Base-by-base conservation (phyloP, 2,797 vertebrate genomes). In the Botia kubotai region DNA sequence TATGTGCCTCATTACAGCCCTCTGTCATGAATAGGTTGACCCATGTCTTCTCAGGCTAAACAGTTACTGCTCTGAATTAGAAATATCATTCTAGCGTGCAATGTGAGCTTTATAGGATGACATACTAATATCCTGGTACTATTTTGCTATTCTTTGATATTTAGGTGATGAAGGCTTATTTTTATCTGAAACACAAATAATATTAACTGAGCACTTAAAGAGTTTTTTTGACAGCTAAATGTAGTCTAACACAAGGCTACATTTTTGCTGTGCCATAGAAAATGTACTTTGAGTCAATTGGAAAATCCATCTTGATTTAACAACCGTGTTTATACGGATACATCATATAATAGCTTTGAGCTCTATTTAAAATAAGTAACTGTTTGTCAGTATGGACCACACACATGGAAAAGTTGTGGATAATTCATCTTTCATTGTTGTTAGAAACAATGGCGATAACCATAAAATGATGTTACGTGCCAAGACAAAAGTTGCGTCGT, bases 41-140 rank as follows among this genome's bases (percentile, higher is more conserved):
- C 48, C 23, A 71, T 78, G 72, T 55, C 46, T 72, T 79, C 72
- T 77, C 65, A 80, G 58, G 60, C 70, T 72, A 78, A 68, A 73
- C 10, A 14, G n/a, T 82, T 77, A 50, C 7, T 46, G 48, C 57
- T 72, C 36, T 73, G 58, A 52, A 26, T 39, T 57, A 50, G 70
- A 36, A 66, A 65, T 21, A 53, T 66, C 23, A 57, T 75, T 83
- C n/a, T 17, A 55, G 33, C 55, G n/a, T 48, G 74, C 68, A 74
- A 75, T 87, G 79, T 67, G 77, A 75, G 39, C 62, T 80, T 71
- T 80, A 46, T 84, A 77, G 57, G 69, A 70, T 77, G 63, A 75
- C 55, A 81, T 62, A 60, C 71, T 74, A 65, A 79, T 80, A 17
- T 43, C 60, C 48, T 79, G 69, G 11, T 74, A 75, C 19, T 62